Base-by-base conservation (phyloP, 2,113 vertebrate species). In the Tupaia chinensis region DNA sequence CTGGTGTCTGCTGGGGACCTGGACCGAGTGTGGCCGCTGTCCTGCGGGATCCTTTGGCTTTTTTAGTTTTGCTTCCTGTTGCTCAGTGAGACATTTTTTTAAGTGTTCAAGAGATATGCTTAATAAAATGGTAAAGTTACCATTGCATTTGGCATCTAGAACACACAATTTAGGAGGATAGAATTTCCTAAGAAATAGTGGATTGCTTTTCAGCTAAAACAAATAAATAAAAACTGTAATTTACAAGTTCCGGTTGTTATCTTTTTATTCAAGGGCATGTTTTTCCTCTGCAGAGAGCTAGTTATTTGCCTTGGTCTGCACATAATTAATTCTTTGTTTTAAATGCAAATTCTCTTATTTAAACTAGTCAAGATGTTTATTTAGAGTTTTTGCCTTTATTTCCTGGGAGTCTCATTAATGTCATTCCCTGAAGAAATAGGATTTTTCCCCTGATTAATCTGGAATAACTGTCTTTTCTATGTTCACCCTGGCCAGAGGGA, bases 311-410 rank as follows among this genome's bases (percentile, higher is more conserved):
- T 85, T 65, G 63, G 60, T 94, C 66, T 87, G 14, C 32, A 29
- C 78, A 9, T 60, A 91, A 89, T 91, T 82, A 89, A 95, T 95
- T 89, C 56, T 74, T 83, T 92, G 73, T 91, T 81, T 86, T 80
- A 65, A 91, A 63, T 89, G 76, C 32, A 84, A 78, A 87, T 91
- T 86, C 7, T 73, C 53, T 68, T 83, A 65, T 22, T 73, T 53
- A 92, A 91, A 56, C 29, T 78, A 14, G 68, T 89, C 44, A 79
- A 78, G 79, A 34, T 83, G 32, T 61, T 91, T 77, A 87, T 77
- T 89, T 82, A 70, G 34, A 68, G 73, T 66, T 86, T 86, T 89
- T 82, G 44, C 61, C 34, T 77, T 84, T 87, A 58, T 78, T 86
- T 93, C 29, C 66, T 82, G 14, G 16, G 74, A 77, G 53, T 84